Evolutionary conservation across 2,888 invertebrate species (phyloP).

Genomic region (Amphipoea oculea): DNA sequence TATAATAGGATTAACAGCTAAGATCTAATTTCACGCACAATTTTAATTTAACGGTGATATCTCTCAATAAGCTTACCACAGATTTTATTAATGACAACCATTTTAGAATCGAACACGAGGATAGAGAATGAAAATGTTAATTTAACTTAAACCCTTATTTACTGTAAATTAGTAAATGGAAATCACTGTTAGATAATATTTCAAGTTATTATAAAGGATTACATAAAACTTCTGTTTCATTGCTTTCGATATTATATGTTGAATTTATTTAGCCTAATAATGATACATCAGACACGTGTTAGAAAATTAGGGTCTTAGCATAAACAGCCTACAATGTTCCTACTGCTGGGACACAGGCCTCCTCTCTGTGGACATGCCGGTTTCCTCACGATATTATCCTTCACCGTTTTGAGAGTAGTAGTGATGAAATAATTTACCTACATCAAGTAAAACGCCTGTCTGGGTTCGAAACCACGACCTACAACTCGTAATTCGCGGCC

Average conservation of each 20-base stretch:
- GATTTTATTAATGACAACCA: slow-evolving; percentile 4
- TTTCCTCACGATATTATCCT: neutral
- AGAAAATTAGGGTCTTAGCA: neutral
- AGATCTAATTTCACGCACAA: neutral
- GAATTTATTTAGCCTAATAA: slow-evolving; percentile 2
- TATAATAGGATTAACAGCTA: neutral
- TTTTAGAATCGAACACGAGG: neutral
- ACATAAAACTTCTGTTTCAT: slow-evolving; percentile 16
- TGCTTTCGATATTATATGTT: neutral
- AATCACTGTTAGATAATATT: slow-evolving; percentile 4
- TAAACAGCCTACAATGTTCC: neutral
- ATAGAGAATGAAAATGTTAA: neutral
- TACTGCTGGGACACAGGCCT: neutral
- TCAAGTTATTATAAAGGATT: slow-evolving; percentile 21
- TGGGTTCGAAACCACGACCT: neutral
- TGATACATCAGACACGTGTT: neutral
- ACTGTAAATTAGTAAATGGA: slow-evolving; percentile 3
- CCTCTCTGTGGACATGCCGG: neutral
- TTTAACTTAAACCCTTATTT: slow-evolving; percentile 29
- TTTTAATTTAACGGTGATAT: slow-evolving; percentile 3
- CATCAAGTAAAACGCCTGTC: neutral
- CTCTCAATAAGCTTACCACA: neutral
- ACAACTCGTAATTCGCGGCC: neutral
- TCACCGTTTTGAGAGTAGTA: neutral
- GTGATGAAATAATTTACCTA: neutral